Conservation (phyloP, 2,888 invertebrate species). For the Lysandra coridon region DNA sequence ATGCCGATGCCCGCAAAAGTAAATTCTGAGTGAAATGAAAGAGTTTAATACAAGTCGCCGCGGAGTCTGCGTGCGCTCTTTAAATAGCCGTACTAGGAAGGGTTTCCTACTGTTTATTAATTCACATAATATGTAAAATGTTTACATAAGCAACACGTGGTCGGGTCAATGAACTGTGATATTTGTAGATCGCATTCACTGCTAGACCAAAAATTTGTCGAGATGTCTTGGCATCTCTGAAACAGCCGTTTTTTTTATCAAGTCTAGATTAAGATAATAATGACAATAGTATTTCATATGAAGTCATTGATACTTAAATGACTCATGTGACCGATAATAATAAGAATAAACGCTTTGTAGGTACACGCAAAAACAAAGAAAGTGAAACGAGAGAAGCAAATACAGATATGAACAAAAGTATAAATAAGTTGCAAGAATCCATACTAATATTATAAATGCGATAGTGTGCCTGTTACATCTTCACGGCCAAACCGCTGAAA, state of each 20-base stretch:
- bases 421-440: too few relatives aligned
- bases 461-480: too few relatives aligned
- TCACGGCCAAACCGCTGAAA: too few relatives aligned
- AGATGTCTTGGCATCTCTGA: neutral
- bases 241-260: neutral
- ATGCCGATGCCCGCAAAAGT: too few relatives aligned
- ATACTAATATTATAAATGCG: too few relatives aligned
- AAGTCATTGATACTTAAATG: neutral
- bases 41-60: slow-evolving; percentile 52
- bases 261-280: neutral
- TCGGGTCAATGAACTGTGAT: slow-evolving; percentile 63
- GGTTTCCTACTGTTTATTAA: slow-evolving; percentile 76
- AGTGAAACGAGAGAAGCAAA: neutral
- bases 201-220: neutral
- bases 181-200: slow-evolving; percentile 40
- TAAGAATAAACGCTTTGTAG: neutral
- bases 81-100: slow-evolving; percentile 68
- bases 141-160: slow-evolving; percentile 70
- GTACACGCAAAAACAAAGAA: neutral
- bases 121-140: slow-evolving; percentile 61
- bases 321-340: neutral
- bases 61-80: slow-evolving; percentile 66
- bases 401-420: neutral
- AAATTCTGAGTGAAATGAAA: neutral
- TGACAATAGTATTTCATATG: neutral